Base-by-base conservation (phyloP, 2,888 invertebrate species). In the Spialia ferax region DNA sequence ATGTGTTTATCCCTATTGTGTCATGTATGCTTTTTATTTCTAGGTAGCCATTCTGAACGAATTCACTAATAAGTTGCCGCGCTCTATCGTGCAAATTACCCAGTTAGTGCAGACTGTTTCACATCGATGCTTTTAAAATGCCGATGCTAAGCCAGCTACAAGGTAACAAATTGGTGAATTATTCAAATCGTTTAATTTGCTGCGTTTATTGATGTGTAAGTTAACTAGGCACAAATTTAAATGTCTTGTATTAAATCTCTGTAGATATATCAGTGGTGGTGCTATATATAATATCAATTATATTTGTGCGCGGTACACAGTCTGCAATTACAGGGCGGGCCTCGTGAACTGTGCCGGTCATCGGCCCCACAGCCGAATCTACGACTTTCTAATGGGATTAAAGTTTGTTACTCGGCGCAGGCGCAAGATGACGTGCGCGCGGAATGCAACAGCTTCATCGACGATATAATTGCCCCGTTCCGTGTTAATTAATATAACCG, bases 331-430 rank as follows among this genome's bases (percentile, higher is more conserved):
- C 85, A 87, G 86, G 87, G 88, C 83, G 84, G 82, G 81, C 79
- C 79, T 76, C 79, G 73, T 80, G 79, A 84, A 82, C 79, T 83
- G 84, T 81, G 83, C 77, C 83, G 89, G 89, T 87, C 90, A 81
- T 79, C 81, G 89, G 80, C 84, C 88, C 76, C 79, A 72, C 73
- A 75, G 81, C 83, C 87, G 83, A 91, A 91, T 87, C 86, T 84
- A 83, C 78, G 77, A 91, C 93, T 93, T 93, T 93, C 92, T 92
- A 92, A 89, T 86, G 82, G 84, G 82, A 87, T 85, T 87, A 84
- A 82, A 87, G 77, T 83, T 84, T 77, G 80, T 79, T 82, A 78
- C 79, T 70, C 75, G 59, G 79, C 80, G 78, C 79, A 72, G 77
- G 75, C 78, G 77, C 80, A 83, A 77, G 81, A 83, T 83, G 83